Conservation (phyloP, 2,797 vertebrate species). For the Semaprochilodus insignis region DNA sequence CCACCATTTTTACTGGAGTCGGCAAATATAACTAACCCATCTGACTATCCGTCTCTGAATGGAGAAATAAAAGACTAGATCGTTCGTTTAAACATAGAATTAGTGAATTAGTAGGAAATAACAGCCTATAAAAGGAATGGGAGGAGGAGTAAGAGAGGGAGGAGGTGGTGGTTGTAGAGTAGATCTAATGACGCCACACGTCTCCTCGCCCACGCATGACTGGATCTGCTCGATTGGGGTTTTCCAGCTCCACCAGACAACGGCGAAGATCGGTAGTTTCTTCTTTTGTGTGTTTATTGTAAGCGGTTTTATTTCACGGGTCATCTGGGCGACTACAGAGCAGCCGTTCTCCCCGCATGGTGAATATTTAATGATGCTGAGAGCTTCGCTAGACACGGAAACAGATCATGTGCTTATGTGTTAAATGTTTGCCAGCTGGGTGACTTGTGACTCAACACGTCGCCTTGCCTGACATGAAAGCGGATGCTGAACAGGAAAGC, state of each 20-base stretch:
- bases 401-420: background rate
- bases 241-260: background rate
- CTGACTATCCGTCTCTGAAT: no score
- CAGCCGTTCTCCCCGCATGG: background rate
- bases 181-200: constrained; percentile 37
- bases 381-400: background rate
- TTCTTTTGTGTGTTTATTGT: background rate
- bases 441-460: constrained; percentile 11
- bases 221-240: constrained; percentile 12
- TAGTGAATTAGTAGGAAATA: background rate
- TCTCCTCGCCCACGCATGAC: constrained; percentile 42
- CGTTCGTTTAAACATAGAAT: background rate
- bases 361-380: background rate
- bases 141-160: background rate
- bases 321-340: background rate
- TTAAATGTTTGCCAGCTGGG: constrained; percentile 23
- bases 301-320: no score
- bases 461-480: background rate
- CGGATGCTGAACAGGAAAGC: constrained; percentile 14
- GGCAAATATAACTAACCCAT: no score
- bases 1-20: no score
- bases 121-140: background rate
- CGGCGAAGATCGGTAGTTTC: background rate
- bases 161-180: background rate
- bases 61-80: background rate